phyloP scores from a whole-genome alignment of 2,797 vertebrate genomes.

The Crenuchus spilurus region DNA sequence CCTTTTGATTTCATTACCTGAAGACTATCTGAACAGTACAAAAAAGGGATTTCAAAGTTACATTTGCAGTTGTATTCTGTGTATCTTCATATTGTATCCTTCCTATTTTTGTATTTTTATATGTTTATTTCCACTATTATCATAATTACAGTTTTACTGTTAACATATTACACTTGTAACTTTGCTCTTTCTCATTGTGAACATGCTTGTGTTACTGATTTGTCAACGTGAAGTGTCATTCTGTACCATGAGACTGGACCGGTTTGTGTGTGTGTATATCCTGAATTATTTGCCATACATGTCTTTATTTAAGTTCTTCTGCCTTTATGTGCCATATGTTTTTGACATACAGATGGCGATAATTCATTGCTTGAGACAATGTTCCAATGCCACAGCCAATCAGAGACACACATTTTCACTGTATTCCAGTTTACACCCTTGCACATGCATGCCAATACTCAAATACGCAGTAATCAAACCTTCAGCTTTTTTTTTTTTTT shows the following conservation, averaged over 20 bases:
- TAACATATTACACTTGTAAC: conserved; percentile 69
- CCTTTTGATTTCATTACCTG: conserved; percentile 50
- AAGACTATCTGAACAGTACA: conserved; percentile 61
- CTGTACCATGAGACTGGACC: conserved; percentile 61
- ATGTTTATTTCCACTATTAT: conserved; percentile 69
- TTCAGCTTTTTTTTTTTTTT: background rate
- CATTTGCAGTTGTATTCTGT: conserved; percentile 68
- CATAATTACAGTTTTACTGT: conserved; percentile 71
- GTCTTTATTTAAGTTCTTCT: conserved; percentile 24
- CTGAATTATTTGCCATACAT: conserved; percentile 29
- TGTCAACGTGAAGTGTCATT: conserved; percentile 50
- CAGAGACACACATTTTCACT: conserved; percentile 7
- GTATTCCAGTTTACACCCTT: conserved; percentile 40
- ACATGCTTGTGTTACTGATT: conserved; percentile 62
- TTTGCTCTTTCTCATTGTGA: conserved; percentile 66
- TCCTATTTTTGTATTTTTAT: conserved; percentile 80
- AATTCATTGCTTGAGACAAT: background rate
- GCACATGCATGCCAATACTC: conserved; percentile 21
- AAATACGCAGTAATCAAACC: conserved; percentile 32
- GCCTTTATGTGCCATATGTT: conserved; percentile 29
- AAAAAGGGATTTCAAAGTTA: conserved; percentile 69
- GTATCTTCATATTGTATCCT: conserved; percentile 77
- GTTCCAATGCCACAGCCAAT: conserved; percentile 3
- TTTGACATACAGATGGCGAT: conserved; percentile 6
- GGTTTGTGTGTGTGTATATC: conserved; percentile 25